Evolutionary conservation across 2,113 vertebrate species (phyloP).

Genomic region (Benitochromis conjunctus): DNA sequence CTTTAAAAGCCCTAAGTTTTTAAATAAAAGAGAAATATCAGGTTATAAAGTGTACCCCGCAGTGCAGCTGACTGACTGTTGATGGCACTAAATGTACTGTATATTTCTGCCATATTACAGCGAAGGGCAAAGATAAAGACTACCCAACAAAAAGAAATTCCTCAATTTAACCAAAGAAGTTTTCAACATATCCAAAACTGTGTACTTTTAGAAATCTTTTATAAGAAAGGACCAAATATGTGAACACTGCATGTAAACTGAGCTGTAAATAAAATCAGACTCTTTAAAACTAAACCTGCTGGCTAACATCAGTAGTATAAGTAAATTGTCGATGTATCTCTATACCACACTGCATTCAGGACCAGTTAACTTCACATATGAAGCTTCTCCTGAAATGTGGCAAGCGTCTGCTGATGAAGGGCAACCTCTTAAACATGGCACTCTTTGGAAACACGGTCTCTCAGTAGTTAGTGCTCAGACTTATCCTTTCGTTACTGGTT

Average conservation of each 20-base stretch:
- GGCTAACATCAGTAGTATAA: not conserved
- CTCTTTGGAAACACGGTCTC: not conserved
- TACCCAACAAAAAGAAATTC: not conserved
- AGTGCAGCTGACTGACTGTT: not conserved
- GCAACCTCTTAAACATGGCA: not conserved
- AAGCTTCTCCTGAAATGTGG: not conserved
- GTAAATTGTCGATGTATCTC: not conserved
- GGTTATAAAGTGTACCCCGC: not conserved
- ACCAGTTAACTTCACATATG: not conserved
- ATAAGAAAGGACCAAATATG: not conserved
- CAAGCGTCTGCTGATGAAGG: not conserved
- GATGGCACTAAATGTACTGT: not conserved
- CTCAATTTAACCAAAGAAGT: not conserved
- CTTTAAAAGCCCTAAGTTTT: not conserved
- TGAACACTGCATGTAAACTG: not conserved
- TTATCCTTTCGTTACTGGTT: not conserved
- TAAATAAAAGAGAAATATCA: not conserved
- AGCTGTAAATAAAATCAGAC: not conserved
- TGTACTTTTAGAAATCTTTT: not conserved
- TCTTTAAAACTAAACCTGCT: not conserved
- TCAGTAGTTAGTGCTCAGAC: not conserved
- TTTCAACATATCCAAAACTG: not conserved
- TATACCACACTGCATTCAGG: not conserved
- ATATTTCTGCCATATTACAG: not conserved
- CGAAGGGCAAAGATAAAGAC: not conserved